Conservation (phyloP, 2,888 invertebrate genomes). For the Oegoconia quadripuncta region DNA sequence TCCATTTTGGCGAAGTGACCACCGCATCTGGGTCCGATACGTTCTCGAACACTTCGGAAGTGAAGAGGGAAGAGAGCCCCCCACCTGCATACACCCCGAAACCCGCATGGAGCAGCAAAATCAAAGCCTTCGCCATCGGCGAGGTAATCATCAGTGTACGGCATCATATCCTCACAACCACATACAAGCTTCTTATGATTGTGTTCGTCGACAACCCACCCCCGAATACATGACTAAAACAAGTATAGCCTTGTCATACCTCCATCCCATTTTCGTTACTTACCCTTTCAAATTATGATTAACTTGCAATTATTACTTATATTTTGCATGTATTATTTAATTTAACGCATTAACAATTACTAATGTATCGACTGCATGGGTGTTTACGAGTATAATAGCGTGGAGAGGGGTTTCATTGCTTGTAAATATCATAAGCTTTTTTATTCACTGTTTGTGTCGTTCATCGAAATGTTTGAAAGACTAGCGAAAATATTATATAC, state of each 20-base stretch:
- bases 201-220: conserved; percentile 72
- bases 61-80: conserved; percentile 54
- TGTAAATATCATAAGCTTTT: conserved; percentile 71
- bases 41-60: conserved; percentile 58
- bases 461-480: conserved; percentile 2
- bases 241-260: conserved; percentile 51
- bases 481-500: neutral
- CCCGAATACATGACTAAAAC: conserved; percentile 54
- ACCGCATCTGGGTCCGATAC: conserved; percentile 59
- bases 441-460: conserved; percentile 34
- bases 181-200: conserved; percentile 71
- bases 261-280: conserved; percentile 58
- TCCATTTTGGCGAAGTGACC: conserved; percentile 70
- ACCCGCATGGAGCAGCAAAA: conserved; percentile 76
- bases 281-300: conserved; percentile 44
- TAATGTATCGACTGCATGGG: conserved; percentile 65
- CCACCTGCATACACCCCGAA: conserved; percentile 58
- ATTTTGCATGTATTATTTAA: conserved; percentile 67
- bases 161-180: conserved; percentile 64
- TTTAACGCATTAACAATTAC: conserved; percentile 47
- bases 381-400: conserved; percentile 58
- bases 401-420: conserved; percentile 64
- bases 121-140: conserved; percentile 78
- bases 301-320: conserved; percentile 70
- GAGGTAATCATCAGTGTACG: conserved; percentile 75